These are phyloP conservation scores for Drosophila murphyi DNA, from an alignment of 1,140 invertebrate species.

Conservation along the genomic window DNA sequence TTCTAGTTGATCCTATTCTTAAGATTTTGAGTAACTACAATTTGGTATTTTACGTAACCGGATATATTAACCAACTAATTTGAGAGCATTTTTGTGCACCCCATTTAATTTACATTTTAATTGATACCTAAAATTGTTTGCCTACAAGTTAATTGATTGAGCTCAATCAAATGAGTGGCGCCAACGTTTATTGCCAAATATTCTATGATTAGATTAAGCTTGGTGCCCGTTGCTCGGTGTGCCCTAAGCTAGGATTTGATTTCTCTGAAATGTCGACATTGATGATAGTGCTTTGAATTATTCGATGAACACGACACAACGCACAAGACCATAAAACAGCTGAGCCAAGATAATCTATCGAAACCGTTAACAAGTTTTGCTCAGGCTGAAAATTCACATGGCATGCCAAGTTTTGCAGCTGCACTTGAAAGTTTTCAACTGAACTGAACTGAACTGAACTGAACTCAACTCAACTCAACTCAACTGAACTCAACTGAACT, in stretches of 20 bases:
- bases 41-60: neutral
- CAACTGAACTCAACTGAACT: slow-evolving; percentile 57
- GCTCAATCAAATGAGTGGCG: slow-evolving; percentile 27
- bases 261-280: slow-evolving; percentile 41
- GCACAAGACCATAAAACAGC: neutral
- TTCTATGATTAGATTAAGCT: slow-evolving; percentile 17
- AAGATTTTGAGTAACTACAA: neutral
- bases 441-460: slow-evolving; percentile 27
- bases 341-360: slow-evolving; percentile 54
- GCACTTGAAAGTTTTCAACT: slow-evolving; percentile 71
- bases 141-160: neutral
- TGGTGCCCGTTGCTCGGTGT: neutral
- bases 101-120: neutral
- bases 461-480: slow-evolving; percentile 51
- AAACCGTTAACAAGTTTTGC: slow-evolving; percentile 58
- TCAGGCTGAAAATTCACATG: slow-evolving; percentile 25
- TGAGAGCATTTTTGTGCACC: neutral
- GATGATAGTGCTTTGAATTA: slow-evolving; percentile 18
- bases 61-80: too few relatives aligned
- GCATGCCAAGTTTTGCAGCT: slow-evolving; percentile 55
- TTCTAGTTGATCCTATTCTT: neutral
- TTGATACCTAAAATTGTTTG: slow-evolving; percentile 5
- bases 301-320: neutral
- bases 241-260: slow-evolving; percentile 35
- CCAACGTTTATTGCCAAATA: slow-evolving; percentile 41